phyloP scores from a whole-genome alignment of 2,888 invertebrate genomes.

The Agrilus biguttatus region DNA sequence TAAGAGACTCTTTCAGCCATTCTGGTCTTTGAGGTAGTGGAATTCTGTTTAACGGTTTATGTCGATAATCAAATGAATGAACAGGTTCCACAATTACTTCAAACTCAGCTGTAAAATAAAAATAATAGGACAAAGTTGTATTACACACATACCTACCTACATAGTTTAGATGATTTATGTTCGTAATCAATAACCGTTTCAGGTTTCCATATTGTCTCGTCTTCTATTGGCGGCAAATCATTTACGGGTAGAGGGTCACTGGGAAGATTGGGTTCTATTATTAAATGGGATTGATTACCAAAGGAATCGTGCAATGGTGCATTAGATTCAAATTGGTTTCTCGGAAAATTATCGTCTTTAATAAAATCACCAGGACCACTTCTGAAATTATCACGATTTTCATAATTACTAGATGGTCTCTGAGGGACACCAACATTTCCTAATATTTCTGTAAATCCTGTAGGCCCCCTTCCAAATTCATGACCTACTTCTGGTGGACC shows the following conservation, averaged over 20 bases:
- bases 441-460: neutral
- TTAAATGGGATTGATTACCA: neutral
- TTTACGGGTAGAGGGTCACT: constrained; percentile 6
- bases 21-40: constrained; percentile 27
- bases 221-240: constrained; percentile 24
- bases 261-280: constrained; percentile 3
- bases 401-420: constrained; percentile 3
- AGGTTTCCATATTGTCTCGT: constrained; percentile 40
- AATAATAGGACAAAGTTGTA: constrained; percentile 1
- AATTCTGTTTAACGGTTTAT: constrained; percentile 36
- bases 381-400: constrained; percentile 5
- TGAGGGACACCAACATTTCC: neutral
- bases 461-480: constrained; percentile 2
- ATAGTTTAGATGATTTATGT: constrained; percentile 39
- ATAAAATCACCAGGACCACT: constrained; percentile 8
- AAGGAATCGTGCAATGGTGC: neutral
- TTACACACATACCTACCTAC: constrained; percentile 27
- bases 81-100: constrained; percentile 47
- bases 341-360: constrained; percentile 1
- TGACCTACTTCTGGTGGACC: neutral
- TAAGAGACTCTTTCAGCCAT: constrained; percentile 24
- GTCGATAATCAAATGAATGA: constrained; percentile 58
- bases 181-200: constrained; percentile 56
- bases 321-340: too few relatives aligned
- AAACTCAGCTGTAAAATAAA: constrained; percentile 17